Percentiles rank a stretch among this genome's conserved stretches.
Conservation (phyloP, 2,113 vertebrate species). For the Tragelaphus imberbis region DNA sequence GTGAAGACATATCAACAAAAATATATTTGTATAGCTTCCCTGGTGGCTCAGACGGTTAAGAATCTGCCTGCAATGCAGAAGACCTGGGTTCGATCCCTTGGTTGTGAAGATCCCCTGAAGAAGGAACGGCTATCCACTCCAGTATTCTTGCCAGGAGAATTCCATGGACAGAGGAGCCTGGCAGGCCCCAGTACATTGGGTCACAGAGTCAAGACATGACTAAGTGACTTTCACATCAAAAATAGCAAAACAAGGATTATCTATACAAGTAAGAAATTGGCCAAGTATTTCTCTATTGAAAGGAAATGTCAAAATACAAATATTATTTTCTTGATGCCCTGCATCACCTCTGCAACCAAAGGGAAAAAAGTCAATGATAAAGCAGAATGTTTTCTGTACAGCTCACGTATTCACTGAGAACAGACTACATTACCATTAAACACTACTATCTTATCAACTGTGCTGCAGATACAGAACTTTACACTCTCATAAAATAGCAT, state of each 20-base stretch:
- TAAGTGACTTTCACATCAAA: background rate
- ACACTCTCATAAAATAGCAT: background rate
- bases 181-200: background rate
- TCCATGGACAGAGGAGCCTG: background rate
- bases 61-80: background rate
- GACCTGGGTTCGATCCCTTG: background rate
- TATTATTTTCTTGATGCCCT: background rate
- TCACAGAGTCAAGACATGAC: fast-evolving
- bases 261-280: background rate
- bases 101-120: background rate
- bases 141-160: background rate
- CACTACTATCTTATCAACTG: background rate
- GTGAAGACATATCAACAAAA: background rate
- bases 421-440: background rate
- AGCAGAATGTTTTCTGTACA: background rate
- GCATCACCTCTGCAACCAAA: background rate
- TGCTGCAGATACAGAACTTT: background rate
- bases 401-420: background rate
- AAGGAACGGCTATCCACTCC: background rate
- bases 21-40: background rate
- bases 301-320: background rate
- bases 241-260: background rate
- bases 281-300: background rate
- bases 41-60: background rate
- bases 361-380: background rate